A percentile compares a stretch with the other conserved stretches of the same genome.
Conservation (phyloP, 2,888 invertebrate species). For the Diarsia rubi region DNA sequence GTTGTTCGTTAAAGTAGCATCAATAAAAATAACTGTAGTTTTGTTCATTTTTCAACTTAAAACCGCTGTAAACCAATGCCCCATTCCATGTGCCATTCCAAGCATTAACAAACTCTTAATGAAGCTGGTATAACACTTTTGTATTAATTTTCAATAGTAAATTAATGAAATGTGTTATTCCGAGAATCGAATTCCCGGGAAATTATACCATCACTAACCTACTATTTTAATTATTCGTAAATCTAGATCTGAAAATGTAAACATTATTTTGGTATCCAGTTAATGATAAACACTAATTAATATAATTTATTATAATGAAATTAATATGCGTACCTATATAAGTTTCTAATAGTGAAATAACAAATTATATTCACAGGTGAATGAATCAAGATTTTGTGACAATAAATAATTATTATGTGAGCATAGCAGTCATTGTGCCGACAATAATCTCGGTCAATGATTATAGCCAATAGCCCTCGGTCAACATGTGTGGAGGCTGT, state of each 20-base stretch:
- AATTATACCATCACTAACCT: constrained; percentile 3
- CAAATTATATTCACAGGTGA: too few species aligned
- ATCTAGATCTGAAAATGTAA: neutral
- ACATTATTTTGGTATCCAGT: neutral
- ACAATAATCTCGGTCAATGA: too few species aligned
- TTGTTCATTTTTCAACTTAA: neutral
- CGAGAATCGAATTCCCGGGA: neutral
- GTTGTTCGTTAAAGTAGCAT: too few species aligned
- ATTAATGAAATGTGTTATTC: neutral
- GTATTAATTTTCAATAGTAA: neutral
- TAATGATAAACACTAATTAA: neutral
- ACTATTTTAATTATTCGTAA: neutral
- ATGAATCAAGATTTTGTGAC: too few species aligned
- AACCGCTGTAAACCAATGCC: too few species aligned
- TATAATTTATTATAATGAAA: neutral
- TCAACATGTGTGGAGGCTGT: too few species aligned
- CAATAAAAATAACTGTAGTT: neutral
- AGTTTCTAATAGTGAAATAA: too few species aligned
- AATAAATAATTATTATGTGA: too few species aligned
- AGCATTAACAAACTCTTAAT: neutral
- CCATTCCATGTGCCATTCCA: too few species aligned
- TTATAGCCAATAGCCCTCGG: too few species aligned
- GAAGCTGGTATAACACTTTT: neutral
- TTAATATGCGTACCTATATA: neutral
- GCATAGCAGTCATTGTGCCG: too few species aligned